Base-by-base conservation (phyloP, 2,797 vertebrate species). In the Siniperca scherzeri region DNA sequence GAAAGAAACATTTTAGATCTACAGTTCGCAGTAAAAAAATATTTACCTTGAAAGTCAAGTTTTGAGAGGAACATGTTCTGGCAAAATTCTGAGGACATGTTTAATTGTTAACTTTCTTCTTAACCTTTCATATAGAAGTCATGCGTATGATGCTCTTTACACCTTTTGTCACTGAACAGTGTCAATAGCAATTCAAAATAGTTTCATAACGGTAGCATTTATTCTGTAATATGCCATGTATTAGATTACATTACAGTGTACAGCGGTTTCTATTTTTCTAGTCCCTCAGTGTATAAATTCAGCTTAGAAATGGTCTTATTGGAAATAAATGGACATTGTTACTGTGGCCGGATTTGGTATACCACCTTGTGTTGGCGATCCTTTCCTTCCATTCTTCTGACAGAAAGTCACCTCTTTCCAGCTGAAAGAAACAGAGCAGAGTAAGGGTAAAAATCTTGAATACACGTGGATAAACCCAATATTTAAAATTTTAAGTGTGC, bases 401-500 rank as follows among this genome's bases (percentile, higher is more conserved):
- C 79, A 99, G 96, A 94, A 99, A 99, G 86, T 99, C 99, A n/a
- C 99, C 99, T 93, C 98, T 97, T 93, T 99, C 99, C 96, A 99
- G 96, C 99, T 99, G 89, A 44, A 92, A 87, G 78, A 74, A 71
- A 90, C 38, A 11, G 8, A 57, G 19, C 11, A 68, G 1, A 14
- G 27, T 27, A 12, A 30, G 0, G 27, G 36, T 27, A 48, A 38
- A 82, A 52, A 53, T 13, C 16, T 3, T 56, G 7, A 77, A 66
- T 22, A 61, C 11, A 40, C 7, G 10, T 19, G 17, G 14, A 61
- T 52, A 70, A 8, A 19, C 7, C 7, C 9, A 55, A 27, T 48
- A 38, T 57, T 65, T 14, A 1, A 50, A 46, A 10, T 22, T 65
- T 12, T 3, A 53, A 33, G 22, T 52, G n/a, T 66, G 17, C 7